Evolutionary conservation across 2,113 vertebrate species (phyloP).

Genomic region (Entelurus aequoreus): DNA sequence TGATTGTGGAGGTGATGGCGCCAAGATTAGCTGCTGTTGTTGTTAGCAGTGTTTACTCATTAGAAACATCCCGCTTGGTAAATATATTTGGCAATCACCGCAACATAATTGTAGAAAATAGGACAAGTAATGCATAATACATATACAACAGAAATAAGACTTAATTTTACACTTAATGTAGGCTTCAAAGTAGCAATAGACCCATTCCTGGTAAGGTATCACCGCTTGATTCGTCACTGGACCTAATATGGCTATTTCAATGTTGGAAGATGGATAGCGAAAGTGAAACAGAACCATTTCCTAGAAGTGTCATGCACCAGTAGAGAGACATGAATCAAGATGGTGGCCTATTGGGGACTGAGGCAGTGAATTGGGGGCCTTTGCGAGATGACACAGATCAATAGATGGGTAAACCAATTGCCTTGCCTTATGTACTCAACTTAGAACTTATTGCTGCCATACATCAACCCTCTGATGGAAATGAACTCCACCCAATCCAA

Average conservation of each 20-base stretch:
- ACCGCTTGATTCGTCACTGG: constrained; percentile 27
- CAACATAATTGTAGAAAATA: too few species aligned
- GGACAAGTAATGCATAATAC: too few species aligned
- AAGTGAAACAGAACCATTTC: constrained; percentile 22
- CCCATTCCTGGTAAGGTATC: background rate
- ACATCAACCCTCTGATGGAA: constrained; percentile 36
- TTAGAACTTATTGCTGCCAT: constrained; percentile 22
- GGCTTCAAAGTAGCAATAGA: too few species aligned
- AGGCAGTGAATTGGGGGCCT: constrained; percentile 17
- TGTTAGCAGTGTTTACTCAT: too few species aligned
- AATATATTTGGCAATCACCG: too few species aligned
- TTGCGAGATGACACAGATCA: constrained; percentile 45
- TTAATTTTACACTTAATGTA: too few species aligned
- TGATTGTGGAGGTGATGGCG: too few species aligned
- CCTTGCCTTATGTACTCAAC: constrained; percentile 25
- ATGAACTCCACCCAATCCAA: constrained; percentile 32
- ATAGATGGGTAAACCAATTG: constrained; percentile 47
- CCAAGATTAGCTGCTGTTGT: too few species aligned
- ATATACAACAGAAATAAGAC: too few species aligned
- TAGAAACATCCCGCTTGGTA: too few species aligned
- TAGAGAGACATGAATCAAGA: constrained; percentile 23
- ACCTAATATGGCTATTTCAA: constrained; percentile 38
- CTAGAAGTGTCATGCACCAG: constrained; percentile 25
- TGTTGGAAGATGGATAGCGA: constrained; percentile 19
- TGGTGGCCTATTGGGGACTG: constrained; percentile 11